Conservation (phyloP, 2,113 vertebrate genomes). For the Calidris pugnax region DNA sequence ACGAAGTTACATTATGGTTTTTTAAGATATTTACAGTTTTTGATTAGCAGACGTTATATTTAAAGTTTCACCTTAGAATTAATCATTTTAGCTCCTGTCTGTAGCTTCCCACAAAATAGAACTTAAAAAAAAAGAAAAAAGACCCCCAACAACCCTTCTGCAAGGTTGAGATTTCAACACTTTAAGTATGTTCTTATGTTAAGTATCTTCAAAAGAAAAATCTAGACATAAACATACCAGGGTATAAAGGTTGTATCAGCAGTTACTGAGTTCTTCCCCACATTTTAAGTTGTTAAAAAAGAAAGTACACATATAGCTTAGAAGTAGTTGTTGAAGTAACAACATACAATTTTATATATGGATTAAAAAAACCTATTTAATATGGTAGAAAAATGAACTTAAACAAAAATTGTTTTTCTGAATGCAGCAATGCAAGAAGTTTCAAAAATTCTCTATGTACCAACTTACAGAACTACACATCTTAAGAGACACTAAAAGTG, state of each 20-base stretch:
- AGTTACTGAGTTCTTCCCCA: background rate
- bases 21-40: background rate
- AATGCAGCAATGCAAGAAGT: background rate
- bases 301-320: background rate
- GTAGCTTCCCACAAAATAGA: background rate
- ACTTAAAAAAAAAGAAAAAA: background rate
- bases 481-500: background rate
- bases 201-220: background rate
- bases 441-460: background rate
- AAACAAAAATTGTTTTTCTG: background rate
- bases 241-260: rapidly evolving
- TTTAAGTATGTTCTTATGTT: background rate
- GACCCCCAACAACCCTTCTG: background rate
- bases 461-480: background rate
- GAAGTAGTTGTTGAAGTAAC: background rate
- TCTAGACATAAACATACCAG: background rate
- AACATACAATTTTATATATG: background rate
- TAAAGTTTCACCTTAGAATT: background rate
- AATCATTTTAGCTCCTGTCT: background rate
- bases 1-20: background rate
- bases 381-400: background rate
- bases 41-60: background rate
- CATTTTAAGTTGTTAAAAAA: background rate
- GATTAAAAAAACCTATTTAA: background rate
- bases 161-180: background rate